Evolutionary conservation across 2,113 vertebrate genomes (phyloP).

Genomic region (Laterallus jamaicensis): DNA sequence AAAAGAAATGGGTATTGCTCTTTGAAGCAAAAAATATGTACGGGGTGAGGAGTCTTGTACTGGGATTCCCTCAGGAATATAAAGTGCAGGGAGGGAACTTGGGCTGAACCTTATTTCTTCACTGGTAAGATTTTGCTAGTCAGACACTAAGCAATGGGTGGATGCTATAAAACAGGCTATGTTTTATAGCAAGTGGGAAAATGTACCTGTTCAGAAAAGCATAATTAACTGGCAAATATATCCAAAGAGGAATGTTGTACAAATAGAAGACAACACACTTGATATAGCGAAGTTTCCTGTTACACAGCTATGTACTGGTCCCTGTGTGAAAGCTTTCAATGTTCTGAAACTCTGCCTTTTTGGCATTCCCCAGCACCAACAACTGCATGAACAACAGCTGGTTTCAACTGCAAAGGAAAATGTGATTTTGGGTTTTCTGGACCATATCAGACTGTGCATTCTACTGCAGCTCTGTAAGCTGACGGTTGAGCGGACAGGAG

Average conservation of each 20-base stretch:
- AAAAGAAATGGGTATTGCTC: background rate
- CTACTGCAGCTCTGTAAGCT: background rate
- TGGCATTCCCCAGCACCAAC: background rate
- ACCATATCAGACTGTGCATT: background rate
- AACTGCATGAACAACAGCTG: background rate
- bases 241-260: background rate
- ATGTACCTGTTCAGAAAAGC: background rate
- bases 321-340: background rate
- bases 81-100: background rate
- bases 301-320: background rate
- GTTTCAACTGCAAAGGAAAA: background rate
- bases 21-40: background rate
- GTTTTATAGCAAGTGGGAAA: constrained; percentile 11
- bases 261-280: background rate
- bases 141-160: background rate
- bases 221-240: constrained; percentile 1
- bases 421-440: background rate
- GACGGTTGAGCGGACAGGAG: background rate
- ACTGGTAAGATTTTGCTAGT: background rate
- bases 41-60: background rate
- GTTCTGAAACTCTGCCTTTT: background rate
- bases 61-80: background rate
- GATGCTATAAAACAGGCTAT: background rate
- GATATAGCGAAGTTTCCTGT: background rate
- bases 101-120: background rate